Percentiles rank a stretch among this genome's conserved stretches.
These are phyloP conservation scores for Argyrosomus regius DNA, from an alignment of 2,797 vertebrate species.

Conservation along the genomic window DNA sequence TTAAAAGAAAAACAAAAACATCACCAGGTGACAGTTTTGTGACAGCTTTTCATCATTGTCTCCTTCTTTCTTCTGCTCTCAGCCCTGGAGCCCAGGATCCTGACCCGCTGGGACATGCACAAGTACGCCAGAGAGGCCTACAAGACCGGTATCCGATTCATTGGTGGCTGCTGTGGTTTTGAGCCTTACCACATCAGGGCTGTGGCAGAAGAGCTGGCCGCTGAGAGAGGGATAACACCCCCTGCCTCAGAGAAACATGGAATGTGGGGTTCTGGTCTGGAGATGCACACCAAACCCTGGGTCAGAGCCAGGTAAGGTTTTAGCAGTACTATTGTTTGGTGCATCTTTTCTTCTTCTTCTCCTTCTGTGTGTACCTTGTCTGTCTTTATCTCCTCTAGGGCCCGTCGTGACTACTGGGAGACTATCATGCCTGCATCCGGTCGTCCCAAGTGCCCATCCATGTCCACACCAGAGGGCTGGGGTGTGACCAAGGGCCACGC, in stretches of 20 bases:
- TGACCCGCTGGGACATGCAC: conserved; percentile 91
- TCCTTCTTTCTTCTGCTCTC: conserved; percentile 5
- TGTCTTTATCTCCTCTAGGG: conserved; percentile 70
- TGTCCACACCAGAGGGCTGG: conserved; percentile 91
- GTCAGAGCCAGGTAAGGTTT: conserved; percentile 89
- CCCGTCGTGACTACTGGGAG: conserved; percentile 92
- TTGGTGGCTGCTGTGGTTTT: conserved; percentile 93
- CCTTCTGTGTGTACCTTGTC: not conserved
- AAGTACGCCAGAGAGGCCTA: conserved; percentile 90
- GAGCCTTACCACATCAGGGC: conserved; percentile 92
- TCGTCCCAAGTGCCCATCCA: conserved; percentile 87
- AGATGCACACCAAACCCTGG: conserved; percentile 94
- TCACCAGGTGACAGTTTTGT: not conserved
- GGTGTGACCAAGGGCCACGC: conserved; percentile 91
- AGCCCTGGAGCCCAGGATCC: conserved; percentile 91
- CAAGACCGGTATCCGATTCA: conserved; percentile 87
- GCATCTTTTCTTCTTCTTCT: not conserved
- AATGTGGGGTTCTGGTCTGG: conserved; percentile 82
- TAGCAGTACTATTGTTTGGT: not conserved
- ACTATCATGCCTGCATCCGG: conserved; percentile 89
- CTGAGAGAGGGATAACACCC: conserved; percentile 87
- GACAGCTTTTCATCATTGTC: conserved; percentile 10
- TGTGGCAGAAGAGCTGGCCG: conserved; percentile 88
- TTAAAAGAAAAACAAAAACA: not conserved
- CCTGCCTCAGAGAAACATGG: conserved; percentile 90